Percentiles rank a stretch among this genome's conserved stretches.
Evolutionary conservation across 2,797 vertebrate genomes (phyloP).

Genomic region (Artibeus jamaicensis): DNA sequence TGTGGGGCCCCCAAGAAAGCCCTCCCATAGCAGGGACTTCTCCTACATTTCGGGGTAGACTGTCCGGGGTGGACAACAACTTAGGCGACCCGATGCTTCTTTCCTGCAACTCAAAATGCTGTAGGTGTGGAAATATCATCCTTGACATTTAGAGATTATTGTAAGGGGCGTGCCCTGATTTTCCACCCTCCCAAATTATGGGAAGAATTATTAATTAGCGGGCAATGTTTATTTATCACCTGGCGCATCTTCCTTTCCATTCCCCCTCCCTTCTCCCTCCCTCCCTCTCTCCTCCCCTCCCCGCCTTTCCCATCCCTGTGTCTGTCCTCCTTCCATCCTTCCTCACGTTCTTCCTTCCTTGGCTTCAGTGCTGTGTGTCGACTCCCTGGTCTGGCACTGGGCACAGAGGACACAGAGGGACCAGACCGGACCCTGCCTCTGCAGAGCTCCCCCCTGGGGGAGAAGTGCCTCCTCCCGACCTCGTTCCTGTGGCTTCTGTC

Average conservation of each 20-base stretch:
- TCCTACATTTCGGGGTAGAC: neutral
- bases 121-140: neutral
- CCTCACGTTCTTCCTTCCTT: neutral
- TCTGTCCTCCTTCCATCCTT: neutral
- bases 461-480: neutral
- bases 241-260: neutral
- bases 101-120: neutral
- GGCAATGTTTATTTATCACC: too few relatives aligned
- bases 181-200: neutral
- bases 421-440: neutral
- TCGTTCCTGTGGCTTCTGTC: neutral
- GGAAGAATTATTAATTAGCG: neutral
- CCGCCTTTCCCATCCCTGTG: too few relatives aligned
- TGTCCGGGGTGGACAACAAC: neutral
- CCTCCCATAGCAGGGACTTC: neutral
- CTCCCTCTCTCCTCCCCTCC: neutral
- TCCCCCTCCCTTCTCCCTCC: neutral
- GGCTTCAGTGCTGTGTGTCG: neutral
- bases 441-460: neutral
- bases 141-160: neutral
- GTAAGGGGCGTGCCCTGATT: neutral
- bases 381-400: neutral
- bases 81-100: neutral
- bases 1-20: neutral
- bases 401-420: neutral